Base-by-base conservation (phyloP, 2,113 vertebrate species). In the Sardina pilchardus region DNA sequence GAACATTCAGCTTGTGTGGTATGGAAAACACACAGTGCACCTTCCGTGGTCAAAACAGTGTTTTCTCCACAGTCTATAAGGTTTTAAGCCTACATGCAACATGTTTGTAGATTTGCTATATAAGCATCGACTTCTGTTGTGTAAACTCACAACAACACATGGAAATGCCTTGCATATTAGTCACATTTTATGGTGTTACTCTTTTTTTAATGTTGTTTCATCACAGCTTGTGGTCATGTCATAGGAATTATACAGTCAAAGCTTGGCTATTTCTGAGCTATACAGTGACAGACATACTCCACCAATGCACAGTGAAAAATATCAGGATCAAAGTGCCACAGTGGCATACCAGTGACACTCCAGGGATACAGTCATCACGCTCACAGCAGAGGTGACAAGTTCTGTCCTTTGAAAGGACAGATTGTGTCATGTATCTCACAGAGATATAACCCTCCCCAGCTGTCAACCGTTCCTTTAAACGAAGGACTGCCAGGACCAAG, bases 361-460 rank as follows among this genome's bases (percentile, higher is more conserved):
- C 71, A 78, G 71, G 12, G 30, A 78, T 36, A 78, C 71, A 78
- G 30, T 17, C 71, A 78, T 34, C 34, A 34, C 71, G 30, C 34
- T 36, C 30, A 16, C 30, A 78, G 71, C 71, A 34, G 34, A 78
- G 71, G 71, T 78, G 71, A 78, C 71, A 78, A 36, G 71, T 78
- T 78, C 30, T 78, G 71, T 78, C 71, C 71, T 39, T 36, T 34
- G 30, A 34, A 39, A 36, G 71, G 71, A 78, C 71, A 78, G 12
- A 16, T 4, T 78, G 71, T 78, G 71, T 34, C 71, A 36, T 78
- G 71, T 78, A 36, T 88, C 78, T 85, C 85, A 81, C 30, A 42
- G 56, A 47, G 5, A 83, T 86, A 89, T 90, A 86, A 48, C 87
- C 85, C 85, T 78, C 85, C 86, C 85, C 34, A 86, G 43, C 78